Percentiles rank a stretch among this genome's conserved stretches.
Conservation (phyloP, 1,140 invertebrate genomes). For the Pachyrhynchus sulphureomaculatus region DNA sequence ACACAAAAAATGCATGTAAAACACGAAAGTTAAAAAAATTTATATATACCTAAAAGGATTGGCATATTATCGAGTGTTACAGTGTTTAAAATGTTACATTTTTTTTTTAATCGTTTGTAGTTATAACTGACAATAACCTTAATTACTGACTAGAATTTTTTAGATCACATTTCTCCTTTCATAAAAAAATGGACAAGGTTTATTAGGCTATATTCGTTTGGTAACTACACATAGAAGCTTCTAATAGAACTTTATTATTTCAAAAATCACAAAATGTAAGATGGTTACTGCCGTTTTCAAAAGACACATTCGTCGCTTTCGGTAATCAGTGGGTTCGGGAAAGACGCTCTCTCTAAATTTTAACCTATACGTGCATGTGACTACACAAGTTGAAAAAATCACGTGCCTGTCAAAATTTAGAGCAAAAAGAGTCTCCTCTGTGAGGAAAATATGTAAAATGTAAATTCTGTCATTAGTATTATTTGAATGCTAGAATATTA, state of each 20-base stretch:
- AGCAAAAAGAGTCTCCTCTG: too few species aligned
- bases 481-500: too few species aligned
- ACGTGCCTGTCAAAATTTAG: too few species aligned
- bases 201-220: constrained; percentile 6
- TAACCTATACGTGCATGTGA: too few species aligned
- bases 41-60: not conserved
- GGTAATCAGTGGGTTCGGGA: not conserved
- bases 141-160: constrained; percentile 27
- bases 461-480: too few species aligned
- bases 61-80: constrained; percentile 1
- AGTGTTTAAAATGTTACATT: not conserved
- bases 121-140: constrained; percentile 3
- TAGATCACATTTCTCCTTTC: constrained; percentile 19
- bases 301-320: not conserved
- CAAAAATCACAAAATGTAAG: not conserved
- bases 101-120: not conserved
- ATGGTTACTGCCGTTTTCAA: not conserved
- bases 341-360: too few species aligned
- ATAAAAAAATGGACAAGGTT: constrained; percentile 16
- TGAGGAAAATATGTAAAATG: too few species aligned
- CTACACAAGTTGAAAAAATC: too few species aligned
- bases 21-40: not conserved
- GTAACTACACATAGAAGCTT: constrained; percentile 19
- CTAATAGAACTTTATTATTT: not conserved
- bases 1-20: constrained; percentile 1